Base-by-base conservation (phyloP, 23 tunicate genomes). In the Ascidia mentula region DNA sequence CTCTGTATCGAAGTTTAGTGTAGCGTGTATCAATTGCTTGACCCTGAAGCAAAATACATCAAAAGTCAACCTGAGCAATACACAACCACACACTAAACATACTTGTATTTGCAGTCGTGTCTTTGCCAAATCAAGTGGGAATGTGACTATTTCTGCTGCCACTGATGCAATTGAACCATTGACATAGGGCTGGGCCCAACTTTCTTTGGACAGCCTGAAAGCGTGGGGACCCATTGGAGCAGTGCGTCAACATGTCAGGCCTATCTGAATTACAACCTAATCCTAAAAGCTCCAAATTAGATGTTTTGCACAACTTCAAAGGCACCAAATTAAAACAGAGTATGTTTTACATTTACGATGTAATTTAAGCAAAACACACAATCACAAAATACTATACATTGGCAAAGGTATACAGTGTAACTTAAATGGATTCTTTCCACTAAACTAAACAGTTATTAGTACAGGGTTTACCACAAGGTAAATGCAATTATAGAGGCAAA, bases 61-160 rank as follows among this genome's bases (percentile, higher is more conserved):
- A 31, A 26, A 26, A 69, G 15, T 69, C 8, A 28, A 69, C 20
- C 72, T n/a, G n/a, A n/a, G n/a, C n/a, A n/a, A n/a, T n/a, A n/a
- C 65, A 53, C 1, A 53, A 1, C 65, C 22, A 3, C 24, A 3
- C 65, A 53, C 7, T 5, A 53, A 53, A 53, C 80, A 24, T 22
- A 88, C 93, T 75, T 88, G 93, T 40, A 88, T 88, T 72, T 88
- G 93, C 31, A 88, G 34, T 22, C 93, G 46, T 4, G 93, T 88
- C 69, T 88, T 88, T 42, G 93, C 85, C 7, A 88, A 59, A 78
- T 88, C 93, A 77, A 88, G 81, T 35, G 93, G 93, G 77, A 88
- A 88, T 32, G 93, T 88, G 34, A 45, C 74, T 24, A 85, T 60
- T 72, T 88, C 93, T 45, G 93, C 93, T 53, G 85, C 72, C 7